Conservation (phyloP, 2,113 vertebrate genomes). For the Calyptommatus sinebrachiatus region DNA sequence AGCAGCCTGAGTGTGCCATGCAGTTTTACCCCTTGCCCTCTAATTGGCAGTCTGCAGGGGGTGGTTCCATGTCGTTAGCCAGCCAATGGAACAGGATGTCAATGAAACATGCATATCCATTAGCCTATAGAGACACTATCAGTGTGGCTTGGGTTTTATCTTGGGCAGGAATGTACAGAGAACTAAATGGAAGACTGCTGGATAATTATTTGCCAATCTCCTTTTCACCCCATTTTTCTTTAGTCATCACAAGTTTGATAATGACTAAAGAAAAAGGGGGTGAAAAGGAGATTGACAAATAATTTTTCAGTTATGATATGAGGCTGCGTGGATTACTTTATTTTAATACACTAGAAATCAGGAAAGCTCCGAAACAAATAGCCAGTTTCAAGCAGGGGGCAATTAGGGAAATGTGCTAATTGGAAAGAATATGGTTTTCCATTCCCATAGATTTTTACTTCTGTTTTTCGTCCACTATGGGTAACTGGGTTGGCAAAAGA, state of each 20-base stretch:
- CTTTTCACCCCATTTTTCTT: background rate
- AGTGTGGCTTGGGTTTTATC: background rate
- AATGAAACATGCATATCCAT: constrained; percentile 14
- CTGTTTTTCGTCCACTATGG: background rate
- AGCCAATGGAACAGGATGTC: constrained; percentile 32
- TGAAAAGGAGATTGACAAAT: too few relatives aligned
- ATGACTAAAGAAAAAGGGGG: too few relatives aligned
- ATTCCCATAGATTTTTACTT: background rate
- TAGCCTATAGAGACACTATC: constrained; percentile 4
- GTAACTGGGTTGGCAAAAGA: background rate
- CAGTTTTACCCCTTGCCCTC: constrained; percentile 36
- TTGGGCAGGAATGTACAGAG: background rate
- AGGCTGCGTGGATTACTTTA: background rate
- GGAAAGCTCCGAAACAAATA: too few relatives aligned
- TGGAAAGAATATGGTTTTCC: background rate
- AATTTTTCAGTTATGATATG: background rate
- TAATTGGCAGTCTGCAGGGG: constrained; percentile 31
- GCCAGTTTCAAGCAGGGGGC: too few relatives aligned
- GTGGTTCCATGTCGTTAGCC: constrained; percentile 40
- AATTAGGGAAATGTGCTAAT: background rate
- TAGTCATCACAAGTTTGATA: background rate
- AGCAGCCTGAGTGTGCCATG: constrained; percentile 31
- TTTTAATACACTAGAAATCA: background rate
- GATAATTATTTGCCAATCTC: too few relatives aligned
- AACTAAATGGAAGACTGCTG: too few relatives aligned